These are phyloP conservation scores for Xenops minutus DNA, from an alignment of 2,797 vertebrate species.

Conservation along the genomic window DNA sequence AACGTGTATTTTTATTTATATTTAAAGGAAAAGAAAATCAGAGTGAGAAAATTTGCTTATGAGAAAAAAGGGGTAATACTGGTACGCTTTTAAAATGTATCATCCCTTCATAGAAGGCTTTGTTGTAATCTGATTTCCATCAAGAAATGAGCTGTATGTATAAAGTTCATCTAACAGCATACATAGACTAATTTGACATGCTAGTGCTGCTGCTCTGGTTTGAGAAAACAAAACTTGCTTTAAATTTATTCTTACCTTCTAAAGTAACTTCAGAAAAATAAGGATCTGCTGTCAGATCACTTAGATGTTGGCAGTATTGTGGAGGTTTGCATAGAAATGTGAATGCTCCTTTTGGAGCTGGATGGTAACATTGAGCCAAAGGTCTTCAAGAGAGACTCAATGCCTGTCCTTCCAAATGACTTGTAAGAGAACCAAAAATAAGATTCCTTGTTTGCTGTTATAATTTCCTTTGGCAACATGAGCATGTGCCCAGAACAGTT, in stretches of 20 bases:
- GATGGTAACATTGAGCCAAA: not conserved
- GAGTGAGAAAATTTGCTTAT: not conserved
- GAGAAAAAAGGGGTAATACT: not conserved
- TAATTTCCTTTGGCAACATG: constrained; percentile 19
- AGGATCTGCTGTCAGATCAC: not conserved
- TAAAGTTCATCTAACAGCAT: not conserved
- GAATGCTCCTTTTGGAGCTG: not conserved
- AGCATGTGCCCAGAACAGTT: constrained; percentile 2
- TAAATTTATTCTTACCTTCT: not conserved
- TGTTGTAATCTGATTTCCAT: not conserved
- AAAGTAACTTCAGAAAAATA: not conserved
- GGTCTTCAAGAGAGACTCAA: not conserved
- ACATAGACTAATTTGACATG: not conserved
- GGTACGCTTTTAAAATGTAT: not conserved
- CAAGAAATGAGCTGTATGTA: not conserved
- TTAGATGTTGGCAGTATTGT: not conserved
- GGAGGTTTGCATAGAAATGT: not conserved
- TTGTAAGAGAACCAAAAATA: not conserved
- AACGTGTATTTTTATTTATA: not conserved
- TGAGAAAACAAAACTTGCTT: not conserved
- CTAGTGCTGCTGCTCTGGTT: not conserved
- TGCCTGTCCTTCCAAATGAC: not conserved
- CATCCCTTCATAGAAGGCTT: not conserved
- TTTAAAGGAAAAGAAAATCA: not conserved
- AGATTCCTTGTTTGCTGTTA: not conserved